Conservation (phyloP, 2,888 invertebrate genomes). For the Eretmocerus hayati region DNA sequence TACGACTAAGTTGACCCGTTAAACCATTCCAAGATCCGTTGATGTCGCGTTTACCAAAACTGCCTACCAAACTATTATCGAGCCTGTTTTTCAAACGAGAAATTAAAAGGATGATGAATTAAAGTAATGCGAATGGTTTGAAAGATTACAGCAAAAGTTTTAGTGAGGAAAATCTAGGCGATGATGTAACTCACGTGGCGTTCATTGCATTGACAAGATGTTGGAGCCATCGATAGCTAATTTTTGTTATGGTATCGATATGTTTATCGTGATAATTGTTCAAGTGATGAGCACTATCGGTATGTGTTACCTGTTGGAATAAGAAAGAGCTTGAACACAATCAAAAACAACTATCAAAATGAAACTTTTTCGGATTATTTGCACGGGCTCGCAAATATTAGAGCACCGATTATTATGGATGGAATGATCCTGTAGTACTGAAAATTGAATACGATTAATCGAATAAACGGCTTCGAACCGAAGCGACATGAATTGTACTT, state of each 20-base stretch:
- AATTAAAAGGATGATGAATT: neutral
- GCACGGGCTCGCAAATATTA: no score
- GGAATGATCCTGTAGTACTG: no score
- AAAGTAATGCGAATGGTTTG: neutral
- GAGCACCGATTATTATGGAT: no score
- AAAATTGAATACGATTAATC: no score
- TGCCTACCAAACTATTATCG: constrained; percentile 26
- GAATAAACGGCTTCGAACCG: no score
- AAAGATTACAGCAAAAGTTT: neutral
- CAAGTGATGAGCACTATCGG: constrained; percentile 45
- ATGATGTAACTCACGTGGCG: constrained; percentile 41
- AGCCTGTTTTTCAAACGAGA: constrained; percentile 25
- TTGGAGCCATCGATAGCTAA: constrained; percentile 37
- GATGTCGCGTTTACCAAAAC: constrained; percentile 39
- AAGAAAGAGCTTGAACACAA: no score
- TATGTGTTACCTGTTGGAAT: constrained; percentile 36
- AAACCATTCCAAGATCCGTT: constrained; percentile 42
- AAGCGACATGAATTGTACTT: no score
- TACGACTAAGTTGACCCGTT: constrained; percentile 36
- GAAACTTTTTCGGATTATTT: no score
- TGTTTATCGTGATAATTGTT: constrained; percentile 44
- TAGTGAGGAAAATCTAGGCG: no score
- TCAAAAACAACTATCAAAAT: no score
- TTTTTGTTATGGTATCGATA: constrained; percentile 39
- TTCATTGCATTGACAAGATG: constrained; percentile 39